Evolutionary conservation across 2,113 vertebrate species (phyloP).

Genomic region (Catagonus wagneri): DNA sequence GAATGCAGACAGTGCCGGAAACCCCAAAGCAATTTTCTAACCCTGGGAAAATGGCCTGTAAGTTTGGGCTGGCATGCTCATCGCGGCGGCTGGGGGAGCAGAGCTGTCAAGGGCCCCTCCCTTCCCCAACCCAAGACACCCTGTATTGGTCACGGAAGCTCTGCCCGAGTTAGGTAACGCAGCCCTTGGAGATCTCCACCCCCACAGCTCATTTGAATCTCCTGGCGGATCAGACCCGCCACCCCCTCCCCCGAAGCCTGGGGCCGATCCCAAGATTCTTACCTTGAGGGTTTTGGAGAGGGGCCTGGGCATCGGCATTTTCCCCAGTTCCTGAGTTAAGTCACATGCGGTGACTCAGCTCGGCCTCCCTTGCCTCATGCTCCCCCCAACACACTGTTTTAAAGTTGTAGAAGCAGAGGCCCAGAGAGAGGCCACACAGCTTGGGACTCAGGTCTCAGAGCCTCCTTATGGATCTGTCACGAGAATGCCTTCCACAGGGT

Average conservation of each 20-base stretch:
- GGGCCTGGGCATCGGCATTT: neutral
- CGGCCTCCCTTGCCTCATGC: neutral
- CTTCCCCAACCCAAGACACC: neutral
- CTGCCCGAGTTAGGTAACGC: neutral
- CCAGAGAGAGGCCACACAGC: neutral
- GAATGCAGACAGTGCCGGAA: conserved; percentile 82
- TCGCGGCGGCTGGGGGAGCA: neutral
- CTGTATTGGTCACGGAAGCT: neutral
- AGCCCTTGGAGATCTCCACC: neutral
- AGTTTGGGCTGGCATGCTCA: conserved; percentile 21
- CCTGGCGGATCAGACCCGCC: neutral
- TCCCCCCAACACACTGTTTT: neutral
- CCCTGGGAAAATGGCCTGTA: conserved; percentile 56
- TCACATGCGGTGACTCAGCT: neutral
- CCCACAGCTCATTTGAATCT: neutral
- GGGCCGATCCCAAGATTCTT: neutral
- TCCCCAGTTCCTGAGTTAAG: neutral
- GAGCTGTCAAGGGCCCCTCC: neutral
- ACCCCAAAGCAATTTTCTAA: conserved; percentile 74
- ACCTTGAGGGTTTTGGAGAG: neutral
- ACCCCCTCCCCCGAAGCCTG: neutral
- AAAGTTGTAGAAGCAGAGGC: conserved; percentile 5
- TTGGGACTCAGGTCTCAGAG: neutral
- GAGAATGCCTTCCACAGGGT: neutral
- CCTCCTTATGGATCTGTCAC: neutral